Conservation (phyloP, 1,140 invertebrate species). For the Gyrodactylus salaris region DNA sequence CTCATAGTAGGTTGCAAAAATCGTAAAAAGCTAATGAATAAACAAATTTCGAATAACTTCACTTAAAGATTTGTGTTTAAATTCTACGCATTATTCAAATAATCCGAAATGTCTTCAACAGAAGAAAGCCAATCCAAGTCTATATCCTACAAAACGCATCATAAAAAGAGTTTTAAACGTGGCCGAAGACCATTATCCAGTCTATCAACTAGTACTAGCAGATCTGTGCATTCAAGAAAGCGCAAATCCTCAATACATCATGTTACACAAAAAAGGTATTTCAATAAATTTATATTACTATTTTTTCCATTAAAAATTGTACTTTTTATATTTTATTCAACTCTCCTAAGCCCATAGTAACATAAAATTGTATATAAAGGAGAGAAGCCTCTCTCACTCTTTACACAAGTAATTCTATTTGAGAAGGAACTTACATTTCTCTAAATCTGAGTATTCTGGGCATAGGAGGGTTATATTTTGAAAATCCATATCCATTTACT, state of each 20-base stretch:
- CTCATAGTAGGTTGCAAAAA: background rate
- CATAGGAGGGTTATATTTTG: too few species aligned
- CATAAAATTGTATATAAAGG: too few species aligned
- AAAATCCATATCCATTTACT: background rate
- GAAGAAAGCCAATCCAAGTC: background rate
- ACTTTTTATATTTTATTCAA: too few species aligned
- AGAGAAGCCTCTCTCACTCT: too few species aligned
- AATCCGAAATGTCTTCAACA: background rate
- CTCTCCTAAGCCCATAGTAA: too few species aligned
- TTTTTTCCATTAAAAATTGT: too few species aligned
- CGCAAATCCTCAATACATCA: background rate
- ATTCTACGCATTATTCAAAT: background rate
- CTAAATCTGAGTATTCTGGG: too few species aligned
- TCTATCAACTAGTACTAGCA: background rate
- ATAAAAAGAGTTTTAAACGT: background rate
- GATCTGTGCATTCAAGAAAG: background rate
- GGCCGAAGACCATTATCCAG: background rate
- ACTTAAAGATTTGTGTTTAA: too few species aligned
- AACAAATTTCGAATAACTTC: too few species aligned
- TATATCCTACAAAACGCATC: background rate
- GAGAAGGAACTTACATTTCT: too few species aligned
- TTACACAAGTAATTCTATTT: too few species aligned
- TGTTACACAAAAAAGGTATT: background rate
- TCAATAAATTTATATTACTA: background rate
- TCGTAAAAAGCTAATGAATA: too few species aligned